Base-by-base conservation (phyloP, 2,797 vertebrate genomes). In the Hapalemur alaotrensis region DNA sequence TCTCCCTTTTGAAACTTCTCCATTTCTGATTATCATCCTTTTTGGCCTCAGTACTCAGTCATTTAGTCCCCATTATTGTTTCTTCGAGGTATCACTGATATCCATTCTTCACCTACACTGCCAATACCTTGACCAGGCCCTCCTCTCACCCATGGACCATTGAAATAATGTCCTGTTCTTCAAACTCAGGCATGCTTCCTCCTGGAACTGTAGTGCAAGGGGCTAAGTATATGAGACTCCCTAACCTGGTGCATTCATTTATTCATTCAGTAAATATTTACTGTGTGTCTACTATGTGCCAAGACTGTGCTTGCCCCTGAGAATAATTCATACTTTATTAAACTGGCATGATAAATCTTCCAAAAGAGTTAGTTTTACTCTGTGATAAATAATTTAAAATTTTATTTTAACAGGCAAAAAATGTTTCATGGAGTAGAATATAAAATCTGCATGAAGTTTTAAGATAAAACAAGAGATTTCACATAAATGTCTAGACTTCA, bases 401-500 rank as follows among this genome's bases (percentile, higher is more conserved):
- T 78, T 73, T 41, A 69, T 88, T 94, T 94, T 85, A 96, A 69
- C 43, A 75, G 54, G 57, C 23, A 48, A 32, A 89, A 96, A 94
- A 86, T 17, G 50, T 76, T 59, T 59, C 57, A 6, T 48, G 43
- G 54, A 63, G 12, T 43, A 67, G 38, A 96, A 91, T 97, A n/a
- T 50, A 94, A 96, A 93, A 94, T 59, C 38, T 73, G 2, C 43
- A 57, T 78, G 65, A 91, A 46, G 7, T 69, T 82, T 82, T 78
- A 78, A 87, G 83, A 83, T 93, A 52, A 96, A 97, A 73, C 32
- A 80, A 84, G 57, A 91, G n/a, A 28, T 32, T 89, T 96, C 72
- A 88, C 57, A 57, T 38, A 78, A 93, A 79, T 69, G 61, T 96
- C 89, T 88, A 69, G 43, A 43, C 11, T 85, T 76, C 61, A 48